Percentiles rank a stretch among this genome's conserved stretches.
These are phyloP conservation scores for Phania funesta DNA, from an alignment of 2,888 invertebrate genomes.

Conservation along the genomic window DNA sequence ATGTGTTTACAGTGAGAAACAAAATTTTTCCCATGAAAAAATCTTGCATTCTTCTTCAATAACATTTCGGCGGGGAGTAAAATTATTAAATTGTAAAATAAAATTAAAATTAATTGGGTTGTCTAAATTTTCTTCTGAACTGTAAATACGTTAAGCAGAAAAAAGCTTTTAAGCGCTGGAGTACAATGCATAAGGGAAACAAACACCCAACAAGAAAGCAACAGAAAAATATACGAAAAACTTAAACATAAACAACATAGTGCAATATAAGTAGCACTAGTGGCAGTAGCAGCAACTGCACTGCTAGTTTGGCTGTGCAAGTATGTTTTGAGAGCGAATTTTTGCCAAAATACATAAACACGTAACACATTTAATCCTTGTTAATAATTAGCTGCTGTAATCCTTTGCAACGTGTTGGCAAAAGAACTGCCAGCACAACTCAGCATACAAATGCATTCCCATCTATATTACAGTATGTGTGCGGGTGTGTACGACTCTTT, in stretches of 20 bases:
- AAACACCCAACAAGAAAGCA: slow-evolving; percentile 14
- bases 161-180: slow-evolving; percentile 37
- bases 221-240: neutral
- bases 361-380: slow-evolving; percentile 70
- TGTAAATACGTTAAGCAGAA: neutral
- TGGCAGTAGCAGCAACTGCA: too few relatives aligned
- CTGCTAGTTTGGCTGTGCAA: slow-evolving; percentile 64
- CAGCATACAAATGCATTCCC: neutral
- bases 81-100: too few relatives aligned
- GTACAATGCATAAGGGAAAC: slow-evolving; percentile 10
- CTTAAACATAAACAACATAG: slow-evolving; percentile 22
- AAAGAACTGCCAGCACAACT: neutral
- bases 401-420: slow-evolving; percentile 64
- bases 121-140: neutral
- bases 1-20: neutral
- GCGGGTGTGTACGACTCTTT: neutral
- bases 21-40: neutral
- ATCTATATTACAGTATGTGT: neutral
- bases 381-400: slow-evolving; percentile 71
- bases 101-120: too few relatives aligned
- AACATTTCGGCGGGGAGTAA: neutral
- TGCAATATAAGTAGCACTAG: too few relatives aligned
- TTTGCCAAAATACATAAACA: slow-evolving; percentile 65
- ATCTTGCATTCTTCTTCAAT: neutral
- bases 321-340: neutral